phyloP scores from a whole-genome alignment of 1,140 invertebrate species.

The Drosophila arawakana region DNA sequence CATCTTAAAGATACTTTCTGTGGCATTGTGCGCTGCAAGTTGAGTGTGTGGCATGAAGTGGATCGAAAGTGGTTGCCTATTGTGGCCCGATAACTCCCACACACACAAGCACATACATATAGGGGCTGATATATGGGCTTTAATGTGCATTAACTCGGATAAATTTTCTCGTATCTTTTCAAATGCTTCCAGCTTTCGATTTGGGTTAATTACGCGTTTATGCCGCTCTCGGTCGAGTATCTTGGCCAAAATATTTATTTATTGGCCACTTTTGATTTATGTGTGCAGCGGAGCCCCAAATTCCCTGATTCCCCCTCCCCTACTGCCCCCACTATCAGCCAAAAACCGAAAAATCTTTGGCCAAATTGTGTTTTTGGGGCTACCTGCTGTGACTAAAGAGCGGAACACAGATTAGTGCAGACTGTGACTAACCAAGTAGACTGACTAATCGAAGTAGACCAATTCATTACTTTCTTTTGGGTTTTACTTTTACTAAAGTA shows the following conservation, averaged over 20 bases:
- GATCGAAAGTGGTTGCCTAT: constrained; percentile 49
- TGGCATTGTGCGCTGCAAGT: constrained; percentile 60
- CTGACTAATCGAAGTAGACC: constrained; percentile 3
- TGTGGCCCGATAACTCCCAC: constrained; percentile 24
- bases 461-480: constrained; percentile 1
- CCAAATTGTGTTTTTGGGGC: constrained; percentile 1
- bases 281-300: constrained; percentile 2
- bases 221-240: constrained; percentile 37
- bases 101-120: constrained; percentile 7
- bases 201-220: constrained; percentile 79
- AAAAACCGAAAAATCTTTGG: constrained; percentile 1
- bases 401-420: constrained; percentile 12
- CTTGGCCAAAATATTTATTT: constrained; percentile 59
- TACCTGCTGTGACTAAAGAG: constrained; percentile 41
- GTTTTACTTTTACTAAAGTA: neutral
- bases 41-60: constrained; percentile 46
- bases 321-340: too few relatives aligned
- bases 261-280: constrained; percentile 75
- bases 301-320: neutral
- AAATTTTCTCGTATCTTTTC: constrained; percentile 45
- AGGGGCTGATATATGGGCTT: constrained; percentile 78
- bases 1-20: constrained; percentile 80
- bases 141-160: constrained; percentile 75
- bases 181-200: constrained; percentile 26
- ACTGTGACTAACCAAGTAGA: constrained; percentile 13